Evolutionary conservation across 2,797 vertebrate species (phyloP).

Genomic region (Poeciliopsis infans): DNA sequence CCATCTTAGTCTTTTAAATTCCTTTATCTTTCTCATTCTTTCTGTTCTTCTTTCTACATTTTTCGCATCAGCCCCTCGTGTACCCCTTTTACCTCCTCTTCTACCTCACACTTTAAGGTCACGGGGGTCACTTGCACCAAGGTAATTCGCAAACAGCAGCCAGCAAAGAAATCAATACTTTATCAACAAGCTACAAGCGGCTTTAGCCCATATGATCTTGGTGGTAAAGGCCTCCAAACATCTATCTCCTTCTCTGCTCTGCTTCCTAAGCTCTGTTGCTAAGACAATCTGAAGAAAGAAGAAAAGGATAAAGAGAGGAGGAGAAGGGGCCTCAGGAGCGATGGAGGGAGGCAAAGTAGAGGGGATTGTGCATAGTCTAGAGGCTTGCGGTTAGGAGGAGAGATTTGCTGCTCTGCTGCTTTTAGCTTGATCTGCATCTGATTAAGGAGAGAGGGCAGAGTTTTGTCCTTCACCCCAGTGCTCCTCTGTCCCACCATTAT

Average conservation of each 20-base stretch:
- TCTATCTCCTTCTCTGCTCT: slow-evolving; percentile 84
- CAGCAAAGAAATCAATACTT: slow-evolving; percentile 94
- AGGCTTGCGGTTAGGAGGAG: slow-evolving; percentile 70
- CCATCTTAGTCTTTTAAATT: slow-evolving; percentile 54
- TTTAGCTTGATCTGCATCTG: slow-evolving; percentile 98
- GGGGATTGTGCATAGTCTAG: slow-evolving; percentile 64
- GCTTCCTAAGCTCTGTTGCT: slow-evolving; percentile 86
- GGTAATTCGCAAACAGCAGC: slow-evolving; percentile 96
- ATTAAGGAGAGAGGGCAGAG: slow-evolving; percentile 87
- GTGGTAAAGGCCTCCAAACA: slow-evolving; percentile 85
- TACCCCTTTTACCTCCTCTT: slow-evolving; percentile 28
- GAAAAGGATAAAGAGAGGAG: slow-evolving; percentile 53
- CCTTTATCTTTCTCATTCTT: slow-evolving; percentile 43
- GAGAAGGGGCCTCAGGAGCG: slow-evolving; percentile 45
- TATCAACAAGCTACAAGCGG: slow-evolving; percentile 99
- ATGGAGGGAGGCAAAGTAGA: slow-evolving; percentile 50
- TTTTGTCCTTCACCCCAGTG: slow-evolving; percentile 91
- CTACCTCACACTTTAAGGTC: slow-evolving; percentile 84
- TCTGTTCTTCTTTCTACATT: slow-evolving; percentile 58
- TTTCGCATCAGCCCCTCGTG: slow-evolving; percentile 59
- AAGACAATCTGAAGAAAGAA: slow-evolving; percentile 76
- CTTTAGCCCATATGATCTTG: slow-evolving; percentile 98
- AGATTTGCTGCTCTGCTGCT: slow-evolving; percentile 92
- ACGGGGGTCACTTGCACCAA: slow-evolving; percentile 95
- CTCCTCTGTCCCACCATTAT: slow-evolving; percentile 89